phyloP scores from a whole-genome alignment of 2,113 vertebrate species.

The Poeciliopsis occidentalis region DNA sequence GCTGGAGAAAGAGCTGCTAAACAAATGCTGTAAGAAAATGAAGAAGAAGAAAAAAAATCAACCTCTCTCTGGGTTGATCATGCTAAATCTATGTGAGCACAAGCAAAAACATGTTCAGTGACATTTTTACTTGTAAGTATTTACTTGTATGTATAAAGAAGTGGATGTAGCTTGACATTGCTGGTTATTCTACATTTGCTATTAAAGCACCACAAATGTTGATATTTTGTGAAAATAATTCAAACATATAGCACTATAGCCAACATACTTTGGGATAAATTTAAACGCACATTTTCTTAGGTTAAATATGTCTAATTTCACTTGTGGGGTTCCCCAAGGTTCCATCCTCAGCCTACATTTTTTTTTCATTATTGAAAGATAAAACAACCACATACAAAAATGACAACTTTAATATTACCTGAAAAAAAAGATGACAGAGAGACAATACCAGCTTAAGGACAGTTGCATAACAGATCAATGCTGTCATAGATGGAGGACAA shows the following conservation, averaged over 20 bases:
- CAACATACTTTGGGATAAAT: no score
- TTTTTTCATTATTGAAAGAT: no score
- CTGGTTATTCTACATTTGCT: not conserved
- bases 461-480: no score
- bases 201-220: not conserved
- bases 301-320: not conserved
- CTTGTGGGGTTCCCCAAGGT: not conserved
- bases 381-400: no score
- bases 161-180: not conserved
- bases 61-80: not conserved
- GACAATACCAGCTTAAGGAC: no score
- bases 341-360: no score
- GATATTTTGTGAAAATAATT: not conserved
- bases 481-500: no score
- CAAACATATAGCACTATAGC: not conserved
- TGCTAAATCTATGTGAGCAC: not conserved
- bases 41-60: not conserved
- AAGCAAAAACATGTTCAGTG: not conserved
- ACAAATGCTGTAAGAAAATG: not conserved
- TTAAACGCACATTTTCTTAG: not conserved
- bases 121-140: not conserved
- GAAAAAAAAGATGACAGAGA: no score
- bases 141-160: not conserved
- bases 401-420: no score
- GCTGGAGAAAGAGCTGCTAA: slow-evolving; percentile 44